Evolutionary conservation across 1,140 invertebrate species (phyloP).

Genomic region (Drosophila parvula): DNA sequence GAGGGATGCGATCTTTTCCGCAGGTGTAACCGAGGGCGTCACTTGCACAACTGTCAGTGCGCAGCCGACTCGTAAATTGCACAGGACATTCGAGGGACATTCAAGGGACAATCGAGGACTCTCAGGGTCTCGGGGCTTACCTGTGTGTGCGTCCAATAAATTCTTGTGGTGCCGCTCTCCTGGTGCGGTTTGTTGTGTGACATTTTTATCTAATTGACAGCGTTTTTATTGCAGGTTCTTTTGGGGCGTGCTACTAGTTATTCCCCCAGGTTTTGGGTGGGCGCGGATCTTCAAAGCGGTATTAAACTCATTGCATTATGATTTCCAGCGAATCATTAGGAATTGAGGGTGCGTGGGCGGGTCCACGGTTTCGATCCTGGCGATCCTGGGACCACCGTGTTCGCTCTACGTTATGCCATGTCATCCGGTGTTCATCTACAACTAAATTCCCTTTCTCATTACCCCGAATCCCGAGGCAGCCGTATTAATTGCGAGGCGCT

Average conservation of each 20-base stretch:
- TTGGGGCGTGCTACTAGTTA: slow-evolving; percentile 73
- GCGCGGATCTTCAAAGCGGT: slow-evolving; percentile 58
- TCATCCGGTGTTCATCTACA: slow-evolving; percentile 57
- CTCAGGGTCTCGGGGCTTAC: slow-evolving; percentile 7
- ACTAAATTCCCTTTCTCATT: slow-evolving; percentile 59
- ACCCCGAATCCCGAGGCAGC: neutral
- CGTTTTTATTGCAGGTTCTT: slow-evolving; percentile 62
- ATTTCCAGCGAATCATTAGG: slow-evolving; percentile 75
- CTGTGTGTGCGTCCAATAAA: slow-evolving; percentile 68
- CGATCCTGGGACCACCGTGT: slow-evolving; percentile 53
- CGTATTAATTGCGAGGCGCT: slow-evolving; percentile 68
- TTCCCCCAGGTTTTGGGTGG: slow-evolving; percentile 10
- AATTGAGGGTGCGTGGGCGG: slow-evolving; percentile 37
- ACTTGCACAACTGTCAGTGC: slow-evolving; percentile 60
- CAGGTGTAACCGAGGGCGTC: slow-evolving; percentile 82
- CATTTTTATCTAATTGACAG: slow-evolving; percentile 84
- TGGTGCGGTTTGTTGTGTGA: slow-evolving; percentile 83
- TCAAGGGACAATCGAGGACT: slow-evolving; percentile 10
- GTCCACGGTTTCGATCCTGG: slow-evolving; percentile 1
- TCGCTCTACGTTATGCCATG: slow-evolving; percentile 37
- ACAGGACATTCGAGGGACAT: slow-evolving; percentile 43
- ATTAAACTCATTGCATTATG: slow-evolving; percentile 51
- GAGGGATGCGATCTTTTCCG: slow-evolving; percentile 29
- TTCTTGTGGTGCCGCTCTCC: slow-evolving; percentile 43
- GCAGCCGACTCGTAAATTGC: slow-evolving; percentile 72